A percentile compares a stretch with the other conserved stretches of the same genome.
These are phyloP conservation scores for Cuniculus paca DNA, from an alignment of 2,797 vertebrate genomes.

Conservation along the genomic window DNA sequence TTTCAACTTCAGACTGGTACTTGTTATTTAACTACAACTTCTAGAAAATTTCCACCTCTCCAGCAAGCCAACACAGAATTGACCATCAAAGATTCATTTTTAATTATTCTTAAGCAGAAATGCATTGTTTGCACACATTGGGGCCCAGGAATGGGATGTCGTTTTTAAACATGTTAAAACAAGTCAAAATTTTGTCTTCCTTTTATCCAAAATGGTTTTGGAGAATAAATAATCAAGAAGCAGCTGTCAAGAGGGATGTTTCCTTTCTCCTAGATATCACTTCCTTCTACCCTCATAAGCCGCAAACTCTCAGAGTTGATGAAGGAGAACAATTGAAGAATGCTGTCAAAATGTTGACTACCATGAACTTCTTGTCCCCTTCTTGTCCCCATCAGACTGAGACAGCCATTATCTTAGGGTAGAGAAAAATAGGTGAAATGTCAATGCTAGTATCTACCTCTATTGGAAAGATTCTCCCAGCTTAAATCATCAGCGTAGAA, in stretches of 20 bases:
- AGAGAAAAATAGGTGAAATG: not conserved
- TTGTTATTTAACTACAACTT: not conserved
- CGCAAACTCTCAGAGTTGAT: not conserved
- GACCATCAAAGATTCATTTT: not conserved
- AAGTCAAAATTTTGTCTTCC: not conserved
- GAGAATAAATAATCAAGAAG: not conserved
- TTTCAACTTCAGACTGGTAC: too few species aligned
- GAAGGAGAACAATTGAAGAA: not conserved
- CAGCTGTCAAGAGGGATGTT: not conserved
- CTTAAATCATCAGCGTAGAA: not conserved
- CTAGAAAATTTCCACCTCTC: not conserved
- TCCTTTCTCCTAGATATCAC: not conserved
- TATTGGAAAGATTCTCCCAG: not conserved
- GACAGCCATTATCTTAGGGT: not conserved
- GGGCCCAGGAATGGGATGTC: not conserved
- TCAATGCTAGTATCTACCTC: not conserved
- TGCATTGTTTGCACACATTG: not conserved
- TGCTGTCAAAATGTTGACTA: not conserved
- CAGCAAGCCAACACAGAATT: not conserved
- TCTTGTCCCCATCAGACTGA: not conserved
- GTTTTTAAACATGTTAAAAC: not conserved
- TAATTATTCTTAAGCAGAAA: not conserved
- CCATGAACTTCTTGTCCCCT: not conserved
- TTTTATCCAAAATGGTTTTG: not conserved
- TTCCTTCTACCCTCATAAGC: not conserved